Base-by-base conservation (phyloP, 1,140 invertebrate genomes). In the Coelopa frigida region DNA sequence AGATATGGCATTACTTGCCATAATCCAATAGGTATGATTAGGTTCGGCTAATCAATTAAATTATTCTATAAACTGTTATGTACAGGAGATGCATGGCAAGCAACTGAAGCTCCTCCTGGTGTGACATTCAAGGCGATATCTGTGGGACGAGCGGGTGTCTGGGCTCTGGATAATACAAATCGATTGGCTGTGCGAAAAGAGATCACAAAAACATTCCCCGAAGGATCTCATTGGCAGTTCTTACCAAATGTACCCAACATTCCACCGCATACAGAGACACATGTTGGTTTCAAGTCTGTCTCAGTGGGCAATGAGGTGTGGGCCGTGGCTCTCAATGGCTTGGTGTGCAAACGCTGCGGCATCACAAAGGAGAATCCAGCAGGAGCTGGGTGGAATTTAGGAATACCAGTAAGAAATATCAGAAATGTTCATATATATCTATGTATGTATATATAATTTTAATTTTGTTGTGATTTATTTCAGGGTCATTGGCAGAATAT, bases 81-180 rank as follows among this genome's bases (percentile, higher is more conserved):
- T 74, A 75, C 10, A 57, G 85, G 84, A 65, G 70, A 72, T 48
- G 64, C 53, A 29, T 66, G 63, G 61, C 58, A 70, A 42, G 51
- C 56, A 31, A 45, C 68, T 23, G 62, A 70, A 42, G 53, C 57
- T 11, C 56, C 64, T 5, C 15, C 57, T 41, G 83, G 83, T 32
- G 74, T 75, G 33, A 78, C 79, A n/a, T 76, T 90, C 32, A 84
- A 83, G 57, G 80, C 86, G 58, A 78, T 93, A 21, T 85, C 86
- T 0, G 81, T 82, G 14, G 85, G 84, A 18, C 66, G 71, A 14
- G 73, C 76, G 21, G 80, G 79, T 12, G 80, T 91, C 8, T 87
- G 84, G 82, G 82, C 77, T 3, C 57, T 86, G 8, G 83, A 83
- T 56, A 73, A 73, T 35, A 65, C 71, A 24, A 78, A 78, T 17